phyloP scores from a whole-genome alignment of 64 coral and sea anemone genomes.

The Dendronephthya gigantea region DNA sequence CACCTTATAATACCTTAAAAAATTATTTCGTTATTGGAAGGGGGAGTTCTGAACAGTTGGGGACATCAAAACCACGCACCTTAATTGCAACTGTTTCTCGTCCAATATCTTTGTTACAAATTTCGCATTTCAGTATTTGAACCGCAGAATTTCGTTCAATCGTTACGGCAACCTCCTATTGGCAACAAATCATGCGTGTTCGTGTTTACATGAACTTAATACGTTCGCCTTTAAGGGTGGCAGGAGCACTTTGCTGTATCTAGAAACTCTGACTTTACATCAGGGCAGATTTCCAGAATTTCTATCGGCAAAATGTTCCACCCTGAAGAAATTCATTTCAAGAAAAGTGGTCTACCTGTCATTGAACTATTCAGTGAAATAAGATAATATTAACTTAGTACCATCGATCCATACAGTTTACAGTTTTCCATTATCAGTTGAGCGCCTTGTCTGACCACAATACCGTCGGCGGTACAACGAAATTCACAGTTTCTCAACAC shows the following conservation, averaged over 20 bases:
- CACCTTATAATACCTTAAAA: too few relatives aligned
- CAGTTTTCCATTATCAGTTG: background rate
- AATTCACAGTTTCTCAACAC: background rate
- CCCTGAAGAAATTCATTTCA: too few relatives aligned
- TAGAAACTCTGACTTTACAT: too few relatives aligned
- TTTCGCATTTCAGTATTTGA: background rate
- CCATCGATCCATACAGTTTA: background rate
- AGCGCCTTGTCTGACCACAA: background rate
- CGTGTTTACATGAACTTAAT: too few relatives aligned
- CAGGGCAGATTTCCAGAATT: too few relatives aligned
- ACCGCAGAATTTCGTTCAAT: background rate
- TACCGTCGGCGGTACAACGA: background rate
- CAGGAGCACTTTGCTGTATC: too few relatives aligned
- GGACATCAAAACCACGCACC: too few relatives aligned
- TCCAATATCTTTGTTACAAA: background rate
- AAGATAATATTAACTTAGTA: background rate
- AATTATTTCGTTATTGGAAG: too few relatives aligned
- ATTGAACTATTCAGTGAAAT: background rate
- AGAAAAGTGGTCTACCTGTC: background rate
- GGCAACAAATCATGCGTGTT: background rate
- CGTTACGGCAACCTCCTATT: background rate
- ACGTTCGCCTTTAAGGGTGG: too few relatives aligned
- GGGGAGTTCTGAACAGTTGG: too few relatives aligned
- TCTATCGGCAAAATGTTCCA: too few relatives aligned
- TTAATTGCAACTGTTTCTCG: background rate